Base-by-base conservation (phyloP, 2,113 vertebrate species). In the Rattus rattus region DNA sequence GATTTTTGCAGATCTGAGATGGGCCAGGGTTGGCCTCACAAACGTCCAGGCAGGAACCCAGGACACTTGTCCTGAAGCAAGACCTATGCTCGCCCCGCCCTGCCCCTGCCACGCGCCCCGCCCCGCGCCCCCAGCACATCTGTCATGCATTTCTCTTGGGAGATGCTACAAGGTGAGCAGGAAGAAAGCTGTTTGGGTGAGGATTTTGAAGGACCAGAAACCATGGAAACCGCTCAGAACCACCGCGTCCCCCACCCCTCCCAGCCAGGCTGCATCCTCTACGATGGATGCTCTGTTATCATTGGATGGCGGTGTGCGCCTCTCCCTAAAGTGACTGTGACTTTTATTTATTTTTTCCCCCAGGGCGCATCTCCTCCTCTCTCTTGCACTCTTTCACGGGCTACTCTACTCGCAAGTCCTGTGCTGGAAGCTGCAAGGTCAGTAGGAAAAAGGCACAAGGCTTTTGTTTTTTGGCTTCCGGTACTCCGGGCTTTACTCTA, bases 391-490 rank as follows among this genome's bases (percentile, higher is more conserved):
- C 70, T 54, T 36, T 6, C 19, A 3, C 5, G 0, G 17, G 39
- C 30, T 33, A 33, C 47, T 33, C 47, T 88, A 26, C 24, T 33
- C 36, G 0, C 10, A 7, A 26, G 16, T 20, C 39, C 43, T 17
- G 43, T 33, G 86, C 67, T 0, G 43, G 97, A 81, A 93, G 72
- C 94, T 87, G 39, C 61, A 81, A 52, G 97, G 96, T 98, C 98
- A 97, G 96, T 69, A 92, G 97, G 91, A 61, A 61, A 94, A 97
- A 97, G 96, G 96, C 94, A 91, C 96, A 92, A 97, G 96, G 94
- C 95, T 95, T 96, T 96, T 81, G 94, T 93, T 98, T 65, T 97
- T 96, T 92, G 95, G 97, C 96, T 94, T 95, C 52, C 94, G 67
- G 92, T 84, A 88, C 95, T 96, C 95, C 94, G 91, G 90, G 96